These are phyloP conservation scores for Ligdia adustata DNA, from an alignment of 2,888 invertebrate species.

Conservation along the genomic window DNA sequence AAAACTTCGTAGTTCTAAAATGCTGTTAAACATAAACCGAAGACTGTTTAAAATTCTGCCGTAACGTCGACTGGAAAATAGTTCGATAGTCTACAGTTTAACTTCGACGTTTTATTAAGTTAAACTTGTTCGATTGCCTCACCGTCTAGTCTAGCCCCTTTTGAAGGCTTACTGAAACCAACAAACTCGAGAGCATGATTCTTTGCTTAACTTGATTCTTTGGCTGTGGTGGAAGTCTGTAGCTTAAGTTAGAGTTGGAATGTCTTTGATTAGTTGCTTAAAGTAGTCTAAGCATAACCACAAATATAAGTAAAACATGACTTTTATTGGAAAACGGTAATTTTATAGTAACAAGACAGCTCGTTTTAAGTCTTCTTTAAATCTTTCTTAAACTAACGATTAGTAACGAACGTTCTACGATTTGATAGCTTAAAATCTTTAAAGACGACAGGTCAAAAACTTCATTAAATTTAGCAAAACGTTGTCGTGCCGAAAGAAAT, in stretches of 20 bases:
- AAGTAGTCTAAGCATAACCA: too few relatives aligned
- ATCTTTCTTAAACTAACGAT: too few relatives aligned
- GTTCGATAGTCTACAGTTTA: conserved; percentile 36
- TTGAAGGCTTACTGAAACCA: conserved; percentile 35
- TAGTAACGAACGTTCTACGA: too few relatives aligned
- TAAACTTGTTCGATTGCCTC: conserved; percentile 48
- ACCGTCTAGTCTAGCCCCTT: conserved; percentile 33
- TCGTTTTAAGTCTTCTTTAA: too few relatives aligned
- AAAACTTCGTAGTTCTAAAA: neutral
- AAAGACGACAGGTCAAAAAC: too few relatives aligned
- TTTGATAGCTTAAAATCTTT: too few relatives aligned
- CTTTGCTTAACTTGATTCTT: conserved; percentile 17
- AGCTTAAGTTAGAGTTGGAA: neutral
- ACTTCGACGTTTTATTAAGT: conserved; percentile 51
- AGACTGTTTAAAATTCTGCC: conserved; percentile 17
- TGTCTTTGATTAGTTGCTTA: neutral
- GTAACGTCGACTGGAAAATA: conserved; percentile 29
- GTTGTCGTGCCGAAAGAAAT: too few relatives aligned
- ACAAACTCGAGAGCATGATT: conserved; percentile 31
- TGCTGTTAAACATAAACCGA: neutral
- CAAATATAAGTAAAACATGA: too few relatives aligned
- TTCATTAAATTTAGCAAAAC: too few relatives aligned
- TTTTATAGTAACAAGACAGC: too few relatives aligned
- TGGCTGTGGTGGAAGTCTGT: neutral
- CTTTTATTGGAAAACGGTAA: too few relatives aligned